Conservation (phyloP, 2,888 invertebrate genomes). For the Phoenoteleia sp. region DNA sequence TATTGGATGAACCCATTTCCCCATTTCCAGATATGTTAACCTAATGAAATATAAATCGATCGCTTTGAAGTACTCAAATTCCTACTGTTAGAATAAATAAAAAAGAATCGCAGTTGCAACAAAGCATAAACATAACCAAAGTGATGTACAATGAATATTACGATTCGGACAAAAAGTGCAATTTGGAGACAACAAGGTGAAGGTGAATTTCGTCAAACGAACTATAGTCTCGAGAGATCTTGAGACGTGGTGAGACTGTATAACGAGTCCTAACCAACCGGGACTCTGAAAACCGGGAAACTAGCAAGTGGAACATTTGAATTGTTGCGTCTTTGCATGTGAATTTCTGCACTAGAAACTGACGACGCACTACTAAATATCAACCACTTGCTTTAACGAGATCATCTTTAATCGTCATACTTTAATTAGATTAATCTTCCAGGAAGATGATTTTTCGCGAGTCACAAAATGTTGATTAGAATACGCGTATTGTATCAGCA, state of each 20-base stretch:
- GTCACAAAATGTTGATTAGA: conserved; percentile 6
- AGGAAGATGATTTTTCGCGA: background rate
- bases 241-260: conserved; percentile 67
- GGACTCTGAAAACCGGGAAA: conserved; percentile 59
- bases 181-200: conserved; percentile 59
- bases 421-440: conserved; percentile 51
- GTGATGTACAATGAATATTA: conserved; percentile 41
- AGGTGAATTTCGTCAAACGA: conserved; percentile 70
- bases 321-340: conserved; percentile 68
- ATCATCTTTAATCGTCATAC: conserved; percentile 58
- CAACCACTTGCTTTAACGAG: conserved; percentile 34
- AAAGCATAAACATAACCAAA: conserved; percentile 40
- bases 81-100: conserved; percentile 21
- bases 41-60: too few species aligned
- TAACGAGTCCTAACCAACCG: conserved; percentile 68
- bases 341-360: conserved; percentile 33
- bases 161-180: conserved; percentile 58
- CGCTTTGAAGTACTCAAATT: too few species aligned
- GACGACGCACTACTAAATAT: conserved; percentile 54
- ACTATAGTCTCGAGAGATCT: conserved; percentile 64
- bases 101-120: conserved; percentile 2
- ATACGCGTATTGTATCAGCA: background rate
- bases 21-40: too few species aligned
- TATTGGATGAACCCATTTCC: too few species aligned
- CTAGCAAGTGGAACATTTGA: conserved; percentile 65